phyloP scores from a whole-genome alignment of 2,888 invertebrate genomes.

The Pyrrhia umbra region DNA sequence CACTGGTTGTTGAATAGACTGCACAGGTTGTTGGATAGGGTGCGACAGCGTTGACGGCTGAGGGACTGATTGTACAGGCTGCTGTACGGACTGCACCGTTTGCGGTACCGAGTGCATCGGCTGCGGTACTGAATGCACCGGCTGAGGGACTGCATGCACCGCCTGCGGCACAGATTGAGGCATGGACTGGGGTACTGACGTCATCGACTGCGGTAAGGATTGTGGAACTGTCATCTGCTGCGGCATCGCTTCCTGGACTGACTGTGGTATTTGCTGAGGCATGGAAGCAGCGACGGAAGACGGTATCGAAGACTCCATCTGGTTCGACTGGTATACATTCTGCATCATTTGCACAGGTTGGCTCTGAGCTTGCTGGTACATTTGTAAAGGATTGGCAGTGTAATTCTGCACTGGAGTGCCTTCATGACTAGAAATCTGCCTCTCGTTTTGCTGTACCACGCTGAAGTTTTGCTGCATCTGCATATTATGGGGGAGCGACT shows the following conservation, averaged over 20 bases:
- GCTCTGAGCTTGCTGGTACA: slow-evolving; percentile 80
- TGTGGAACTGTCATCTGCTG: slow-evolving; percentile 67
- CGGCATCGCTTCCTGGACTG: slow-evolving; percentile 59
- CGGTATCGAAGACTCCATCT: slow-evolving; percentile 69
- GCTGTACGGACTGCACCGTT: slow-evolving; percentile 52
- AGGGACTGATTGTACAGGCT: slow-evolving; percentile 52
- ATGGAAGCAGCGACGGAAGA: slow-evolving; percentile 63
- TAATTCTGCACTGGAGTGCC: slow-evolving; percentile 88
- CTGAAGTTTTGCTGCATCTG: slow-evolving; percentile 80
- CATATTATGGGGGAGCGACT: slow-evolving; percentile 84
- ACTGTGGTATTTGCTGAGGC: slow-evolving; percentile 63
- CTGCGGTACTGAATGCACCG: slow-evolving; percentile 54
- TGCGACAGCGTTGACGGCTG: slow-evolving; percentile 49
- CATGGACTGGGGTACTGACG: slow-evolving; percentile 66
- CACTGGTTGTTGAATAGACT: slow-evolving; percentile 48
- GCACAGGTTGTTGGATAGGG: slow-evolving; percentile 57
- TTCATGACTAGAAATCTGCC: slow-evolving; percentile 89
- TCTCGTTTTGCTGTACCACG: slow-evolving; percentile 83
- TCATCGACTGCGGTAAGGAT: slow-evolving; percentile 66
- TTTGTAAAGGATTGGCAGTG: slow-evolving; percentile 84
- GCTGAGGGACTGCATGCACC: slow-evolving; percentile 57
- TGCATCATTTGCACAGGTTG: slow-evolving; percentile 73
- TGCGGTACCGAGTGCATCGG: slow-evolving; percentile 55
- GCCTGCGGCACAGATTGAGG: slow-evolving; percentile 57
- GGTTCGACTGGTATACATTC: slow-evolving; percentile 68